Evolutionary conservation across 1,140 invertebrate species (phyloP), one percentile per base, ranked within the genome.

Genomic region (Ooceraea biroi): DNA sequence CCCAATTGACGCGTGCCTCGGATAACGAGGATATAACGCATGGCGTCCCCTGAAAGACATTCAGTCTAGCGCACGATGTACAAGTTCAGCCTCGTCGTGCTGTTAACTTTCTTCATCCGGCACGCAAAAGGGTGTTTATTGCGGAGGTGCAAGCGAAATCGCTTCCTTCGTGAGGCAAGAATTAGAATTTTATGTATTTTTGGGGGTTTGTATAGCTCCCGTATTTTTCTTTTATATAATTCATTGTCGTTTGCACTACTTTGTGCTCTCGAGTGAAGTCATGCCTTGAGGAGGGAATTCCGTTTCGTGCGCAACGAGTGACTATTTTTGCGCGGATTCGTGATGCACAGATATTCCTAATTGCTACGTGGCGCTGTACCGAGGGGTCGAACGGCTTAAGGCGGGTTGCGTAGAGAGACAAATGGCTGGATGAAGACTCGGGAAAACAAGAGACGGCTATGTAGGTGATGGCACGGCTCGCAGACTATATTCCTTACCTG

Each of bases 1-100:
- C 77, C 66, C 83, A 85, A 85, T 85, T 85, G 83, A 85, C 58
- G 83, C 83, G 68, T 65, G 74, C 83, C 68, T 73, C 58, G 19
- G 57, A 36, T 82, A 85, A 85, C 77, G 83, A 85, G 83, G 52
- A 63, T 63, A 71, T 82, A 82, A 82, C 46, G 50, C 52, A 72
- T 25, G 41, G 48, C 52, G 58, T 65, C 78, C 55, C 65, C 41
- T 48, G 57, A 82, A 61, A 74, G 78, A 82, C 58, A 17, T 48
- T 41, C 69, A 52, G 58, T 74, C 52, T 44, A 50, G 36, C 19
- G 25, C 7, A 19, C 57, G 68, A 17, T 3, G 41, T 19, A 48
- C 25, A 73, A 69, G 68, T 60, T 72, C 22, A 12, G 25, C 22
- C 30, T 52, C 25, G 44, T 44, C n/a, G 30, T 30, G 30, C 17